These are phyloP conservation scores for Amblyjoppa fuscipennis DNA, from an alignment of 2,888 invertebrate genomes.

Conservation along the genomic window DNA sequence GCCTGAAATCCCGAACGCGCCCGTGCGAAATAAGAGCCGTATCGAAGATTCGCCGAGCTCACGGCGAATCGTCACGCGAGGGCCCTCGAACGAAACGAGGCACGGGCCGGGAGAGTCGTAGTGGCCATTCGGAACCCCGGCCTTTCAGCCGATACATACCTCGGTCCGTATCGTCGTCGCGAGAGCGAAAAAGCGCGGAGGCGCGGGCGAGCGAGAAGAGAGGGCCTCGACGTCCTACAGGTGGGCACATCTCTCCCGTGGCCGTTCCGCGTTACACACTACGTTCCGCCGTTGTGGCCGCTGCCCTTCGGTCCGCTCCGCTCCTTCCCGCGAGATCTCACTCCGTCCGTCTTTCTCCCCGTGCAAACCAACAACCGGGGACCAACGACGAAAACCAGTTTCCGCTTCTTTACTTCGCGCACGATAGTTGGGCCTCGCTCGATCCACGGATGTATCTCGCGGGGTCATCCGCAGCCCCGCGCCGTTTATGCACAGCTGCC, in stretches of 20 bases:
- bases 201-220: slow-evolving; percentile 10
- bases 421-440: slow-evolving; percentile 41
- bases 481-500: slow-evolving; percentile 15
- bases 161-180: slow-evolving; percentile 46
- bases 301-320: slow-evolving; percentile 46
- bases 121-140: slow-evolving; percentile 15
- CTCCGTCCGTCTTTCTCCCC: slow-evolving; percentile 7
- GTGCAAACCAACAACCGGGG: slow-evolving; percentile 25
- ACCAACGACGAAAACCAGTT: slow-evolving; percentile 70
- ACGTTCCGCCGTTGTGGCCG: slow-evolving; percentile 23
- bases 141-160: background rate
- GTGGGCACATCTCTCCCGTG: slow-evolving; percentile 66
- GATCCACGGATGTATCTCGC: slow-evolving; percentile 68
- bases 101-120: slow-evolving; percentile 28
- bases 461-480: slow-evolving; percentile 68
- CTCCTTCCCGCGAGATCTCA: slow-evolving; percentile 23
- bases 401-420: slow-evolving; percentile 65
- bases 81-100: slow-evolving; percentile 71
- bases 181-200: slow-evolving; percentile 42
- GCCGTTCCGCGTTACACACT: slow-evolving; percentile 32
- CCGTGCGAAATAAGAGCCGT: slow-evolving; percentile 2
- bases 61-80: slow-evolving; percentile 77
- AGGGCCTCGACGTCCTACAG: slow-evolving; percentile 70
- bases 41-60: slow-evolving; percentile 66
- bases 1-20: background rate